A percentile compares a stretch with the other conserved stretches of the same genome.
These are phyloP conservation scores for Andrena bucephala DNA, from an alignment of 2,888 invertebrate genomes.

Conservation along the genomic window DNA sequence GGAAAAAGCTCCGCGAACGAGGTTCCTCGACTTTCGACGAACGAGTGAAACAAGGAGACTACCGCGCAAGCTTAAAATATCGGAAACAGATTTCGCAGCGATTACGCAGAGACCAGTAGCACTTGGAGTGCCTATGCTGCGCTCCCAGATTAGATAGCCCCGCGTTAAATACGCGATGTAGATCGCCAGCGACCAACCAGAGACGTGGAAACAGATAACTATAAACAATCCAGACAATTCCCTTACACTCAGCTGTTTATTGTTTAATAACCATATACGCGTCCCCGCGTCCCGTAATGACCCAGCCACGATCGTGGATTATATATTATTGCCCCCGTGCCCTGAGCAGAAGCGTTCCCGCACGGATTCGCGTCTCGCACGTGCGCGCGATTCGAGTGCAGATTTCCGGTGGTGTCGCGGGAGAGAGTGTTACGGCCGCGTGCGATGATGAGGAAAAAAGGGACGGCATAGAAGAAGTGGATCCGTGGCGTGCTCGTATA, in stretches of 20 bases:
- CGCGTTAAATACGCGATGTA: conserved; percentile 15
- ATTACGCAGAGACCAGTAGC: background rate
- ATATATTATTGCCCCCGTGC: conserved; percentile 29
- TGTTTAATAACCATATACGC: conserved; percentile 16
- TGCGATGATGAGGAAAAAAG: conserved; percentile 49
- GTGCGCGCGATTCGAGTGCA: conserved; percentile 63
- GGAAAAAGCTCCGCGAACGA: background rate
- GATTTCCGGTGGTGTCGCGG: conserved; percentile 64
- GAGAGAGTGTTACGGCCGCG: conserved; percentile 37
- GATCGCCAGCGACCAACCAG: background rate
- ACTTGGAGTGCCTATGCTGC: background rate
- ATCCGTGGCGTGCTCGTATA: conserved; percentile 53
- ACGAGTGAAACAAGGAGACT: too few relatives aligned
- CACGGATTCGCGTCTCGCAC: conserved; percentile 50
- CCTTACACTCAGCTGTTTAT: conserved; percentile 22
- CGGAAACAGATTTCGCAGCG: background rate
- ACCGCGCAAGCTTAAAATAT: background rate
- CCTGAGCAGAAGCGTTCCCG: conserved; percentile 30
- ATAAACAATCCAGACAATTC: conserved; percentile 12
- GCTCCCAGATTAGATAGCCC: conserved; percentile 6
- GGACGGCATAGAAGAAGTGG: conserved; percentile 51
- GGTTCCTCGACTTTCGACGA: too few relatives aligned
- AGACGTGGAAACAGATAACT: background rate
- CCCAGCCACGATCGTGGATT: conserved; percentile 4
- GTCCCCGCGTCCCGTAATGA: conserved; percentile 5